These are phyloP conservation scores for Cremastobaeus sp. DNA, from an alignment of 2,888 invertebrate species.

Conservation along the genomic window DNA sequence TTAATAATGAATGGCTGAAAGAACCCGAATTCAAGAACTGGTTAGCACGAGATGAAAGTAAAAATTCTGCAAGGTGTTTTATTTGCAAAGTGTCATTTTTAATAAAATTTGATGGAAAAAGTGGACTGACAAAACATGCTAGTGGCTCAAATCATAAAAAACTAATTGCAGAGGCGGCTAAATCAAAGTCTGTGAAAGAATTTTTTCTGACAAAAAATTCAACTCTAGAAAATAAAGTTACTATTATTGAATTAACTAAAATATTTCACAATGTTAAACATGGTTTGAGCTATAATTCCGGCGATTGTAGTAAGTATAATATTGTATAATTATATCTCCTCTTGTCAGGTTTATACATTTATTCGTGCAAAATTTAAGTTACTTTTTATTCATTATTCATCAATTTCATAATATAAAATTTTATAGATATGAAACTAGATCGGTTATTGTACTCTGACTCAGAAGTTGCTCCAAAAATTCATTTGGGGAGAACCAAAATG, in stretches of 20 bases:
- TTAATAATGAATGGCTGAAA: slow-evolving; percentile 1
- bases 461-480: slow-evolving; percentile 37
- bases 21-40: slow-evolving; percentile 4
- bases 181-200: neutral
- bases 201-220: slow-evolving; percentile 5
- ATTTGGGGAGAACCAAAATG: slow-evolving; percentile 41
- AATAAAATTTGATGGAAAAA: slow-evolving; percentile 9
- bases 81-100: slow-evolving; percentile 3
- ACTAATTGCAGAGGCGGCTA: neutral
- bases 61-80: neutral
- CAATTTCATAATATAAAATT: neutral
- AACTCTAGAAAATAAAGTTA: slow-evolving; percentile 1
- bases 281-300: slow-evolving; percentile 18
- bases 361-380: too few species aligned
- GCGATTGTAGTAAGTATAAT: slow-evolving; percentile 11
- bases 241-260: slow-evolving; percentile 21
- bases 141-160: neutral
- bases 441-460: slow-evolving; percentile 17
- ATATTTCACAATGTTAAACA: slow-evolving; percentile 30
- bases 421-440: neutral
- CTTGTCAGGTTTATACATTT: too few species aligned
- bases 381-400: too few species aligned
- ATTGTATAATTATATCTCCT: too few species aligned
- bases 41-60: neutral
- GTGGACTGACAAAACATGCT: neutral